Evolutionary conservation across 2,888 invertebrate genomes (phyloP).

Genomic region (Cremastinae sp.): DNA sequence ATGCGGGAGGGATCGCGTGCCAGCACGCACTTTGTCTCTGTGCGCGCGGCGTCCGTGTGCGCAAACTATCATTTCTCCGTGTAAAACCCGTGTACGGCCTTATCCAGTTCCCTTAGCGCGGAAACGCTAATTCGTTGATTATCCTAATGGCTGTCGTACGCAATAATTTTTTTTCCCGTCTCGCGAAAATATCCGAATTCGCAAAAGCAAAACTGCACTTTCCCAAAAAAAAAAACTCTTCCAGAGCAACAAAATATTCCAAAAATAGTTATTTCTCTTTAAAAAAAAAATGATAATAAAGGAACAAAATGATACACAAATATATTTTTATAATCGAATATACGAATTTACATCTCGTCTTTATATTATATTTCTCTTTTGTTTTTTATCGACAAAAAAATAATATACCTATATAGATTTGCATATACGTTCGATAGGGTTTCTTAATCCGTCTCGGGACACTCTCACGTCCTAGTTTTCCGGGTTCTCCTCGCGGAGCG

Average conservation of each 20-base stretch:
- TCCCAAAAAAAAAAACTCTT: slow-evolving; percentile 9
- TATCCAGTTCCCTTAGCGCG: slow-evolving; percentile 75
- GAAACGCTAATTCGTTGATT: slow-evolving; percentile 78
- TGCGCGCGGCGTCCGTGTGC: slow-evolving; percentile 15
- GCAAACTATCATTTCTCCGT: slow-evolving; percentile 66
- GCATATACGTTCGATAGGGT: slow-evolving; percentile 70
- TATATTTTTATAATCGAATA: too few species aligned
- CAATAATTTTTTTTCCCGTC: slow-evolving; percentile 38
- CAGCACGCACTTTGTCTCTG: slow-evolving; percentile 76
- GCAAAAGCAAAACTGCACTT: not conserved
- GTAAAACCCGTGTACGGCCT: slow-evolving; percentile 61
- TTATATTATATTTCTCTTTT: too few species aligned
- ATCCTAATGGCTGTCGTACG: slow-evolving; percentile 75
- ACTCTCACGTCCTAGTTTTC: slow-evolving; percentile 75
- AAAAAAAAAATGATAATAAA: too few species aligned
- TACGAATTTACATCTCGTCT: too few species aligned
- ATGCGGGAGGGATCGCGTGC: slow-evolving; percentile 73
- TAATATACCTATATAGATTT: slow-evolving; percentile 64
- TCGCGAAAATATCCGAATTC: slow-evolving; percentile 5
- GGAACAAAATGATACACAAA: too few species aligned
- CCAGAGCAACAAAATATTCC: too few species aligned
- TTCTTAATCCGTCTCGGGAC: slow-evolving; percentile 78
- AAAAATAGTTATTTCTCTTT: too few species aligned
- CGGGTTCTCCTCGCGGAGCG: slow-evolving; percentile 58
- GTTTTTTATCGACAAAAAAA: too few species aligned